These are phyloP conservation scores for Mactra quadrangularis DNA, from an alignment of 1,140 invertebrate genomes.

Conservation along the genomic window DNA sequence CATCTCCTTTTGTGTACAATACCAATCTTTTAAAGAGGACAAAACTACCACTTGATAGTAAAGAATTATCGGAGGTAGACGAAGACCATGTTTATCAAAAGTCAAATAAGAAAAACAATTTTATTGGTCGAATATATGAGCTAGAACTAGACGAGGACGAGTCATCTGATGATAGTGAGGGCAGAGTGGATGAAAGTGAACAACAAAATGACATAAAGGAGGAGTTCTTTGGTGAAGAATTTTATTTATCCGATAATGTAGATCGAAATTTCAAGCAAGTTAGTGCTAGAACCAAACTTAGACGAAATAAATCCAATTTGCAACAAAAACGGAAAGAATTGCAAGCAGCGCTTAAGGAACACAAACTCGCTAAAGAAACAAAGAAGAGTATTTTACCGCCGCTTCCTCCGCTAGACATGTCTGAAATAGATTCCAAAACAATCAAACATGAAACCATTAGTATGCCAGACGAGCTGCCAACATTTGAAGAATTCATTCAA, in stretches of 20 bases:
- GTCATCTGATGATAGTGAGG: neutral
- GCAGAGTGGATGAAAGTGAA: neutral
- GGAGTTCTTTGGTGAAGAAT: slow-evolving; percentile 48
- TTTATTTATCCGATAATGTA: slow-evolving; percentile 30
- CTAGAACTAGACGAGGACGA: slow-evolving; percentile 46
- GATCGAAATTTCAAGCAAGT: neutral
- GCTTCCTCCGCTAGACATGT: slow-evolving; percentile 10
- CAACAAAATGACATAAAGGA: neutral
- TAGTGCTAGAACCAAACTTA: neutral
- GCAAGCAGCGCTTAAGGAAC: neutral
- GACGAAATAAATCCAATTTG: slow-evolving; percentile 40
- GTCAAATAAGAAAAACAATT: neutral
- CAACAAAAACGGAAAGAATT: slow-evolving; percentile 34
- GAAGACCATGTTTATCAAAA: too few relatives aligned
- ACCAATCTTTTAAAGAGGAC: too few relatives aligned
- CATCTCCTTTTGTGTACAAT: slow-evolving; percentile 2
- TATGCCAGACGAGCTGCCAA: slow-evolving; percentile 36
- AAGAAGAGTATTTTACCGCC: slow-evolving; percentile 1
- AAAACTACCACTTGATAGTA: too few relatives aligned
- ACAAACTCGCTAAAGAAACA: neutral
- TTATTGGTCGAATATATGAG: neutral
- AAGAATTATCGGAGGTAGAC: too few relatives aligned
- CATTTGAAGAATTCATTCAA: slow-evolving; percentile 51
- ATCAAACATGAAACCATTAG: slow-evolving; percentile 33
- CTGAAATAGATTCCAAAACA: neutral